Evolutionary conservation across 2,888 invertebrate genomes (phyloP).

Genomic region (Hyposoter dolosus): DNA sequence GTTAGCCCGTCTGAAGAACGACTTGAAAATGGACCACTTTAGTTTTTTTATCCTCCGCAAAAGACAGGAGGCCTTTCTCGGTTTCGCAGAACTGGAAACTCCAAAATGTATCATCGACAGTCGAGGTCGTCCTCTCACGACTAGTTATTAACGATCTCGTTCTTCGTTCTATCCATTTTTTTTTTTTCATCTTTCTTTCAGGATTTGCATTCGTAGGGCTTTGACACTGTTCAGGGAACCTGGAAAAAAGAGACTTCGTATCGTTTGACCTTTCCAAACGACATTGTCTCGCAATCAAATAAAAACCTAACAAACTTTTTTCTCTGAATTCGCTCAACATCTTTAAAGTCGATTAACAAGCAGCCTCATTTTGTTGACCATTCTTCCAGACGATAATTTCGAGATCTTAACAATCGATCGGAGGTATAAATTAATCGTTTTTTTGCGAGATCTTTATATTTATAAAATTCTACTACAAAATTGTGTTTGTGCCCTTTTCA

Average conservation of each 20-base stretch:
- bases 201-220: conserved; percentile 22
- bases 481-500: too few relatives aligned
- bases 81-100: conserved; percentile 23
- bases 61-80: conserved; percentile 6
- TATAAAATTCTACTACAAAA: too few relatives aligned
- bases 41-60: conserved; percentile 13
- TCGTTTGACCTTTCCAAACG: not conserved
- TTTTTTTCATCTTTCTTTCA: conserved; percentile 3
- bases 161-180: conserved; percentile 34
- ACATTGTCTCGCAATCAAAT: not conserved
- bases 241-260: not conserved
- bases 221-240: not conserved
- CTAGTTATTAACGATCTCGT: conserved; percentile 33
- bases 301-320: not conserved
- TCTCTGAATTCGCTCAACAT: too few relatives aligned
- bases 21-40: not conserved
- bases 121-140: conserved; percentile 41
- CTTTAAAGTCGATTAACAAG: too few relatives aligned
- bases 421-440: too few relatives aligned
- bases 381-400: not conserved
- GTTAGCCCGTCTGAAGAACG: conserved; percentile 5
- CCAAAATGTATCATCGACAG: conserved; percentile 30
- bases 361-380: not conserved
- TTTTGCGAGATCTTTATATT: too few relatives aligned
- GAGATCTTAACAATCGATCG: too few relatives aligned